These are phyloP conservation scores for Ophthalmolycus amberensis DNA, from an alignment of 2,113 vertebrate genomes.

Conservation along the genomic window DNA sequence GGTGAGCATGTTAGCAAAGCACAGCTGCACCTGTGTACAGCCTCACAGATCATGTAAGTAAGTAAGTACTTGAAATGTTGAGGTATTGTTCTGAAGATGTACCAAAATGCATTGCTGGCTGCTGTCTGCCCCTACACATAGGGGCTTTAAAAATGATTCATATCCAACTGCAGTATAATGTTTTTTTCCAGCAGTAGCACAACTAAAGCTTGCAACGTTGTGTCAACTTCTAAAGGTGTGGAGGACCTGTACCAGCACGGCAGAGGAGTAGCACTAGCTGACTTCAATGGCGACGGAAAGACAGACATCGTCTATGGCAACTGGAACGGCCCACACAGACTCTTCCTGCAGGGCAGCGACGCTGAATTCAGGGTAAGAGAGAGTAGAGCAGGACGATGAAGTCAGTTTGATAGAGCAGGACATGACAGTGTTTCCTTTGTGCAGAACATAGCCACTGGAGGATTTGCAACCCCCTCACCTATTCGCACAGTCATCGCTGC, in stretches of 20 bases:
- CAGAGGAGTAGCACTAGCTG: slow-evolving; percentile 90
- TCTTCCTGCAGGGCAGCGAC: slow-evolving; percentile 89
- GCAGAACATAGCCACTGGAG: slow-evolving; percentile 89
- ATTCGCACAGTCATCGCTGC: slow-evolving; percentile 92
- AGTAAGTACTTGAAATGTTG: not conserved
- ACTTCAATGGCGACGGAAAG: slow-evolving; percentile 92
- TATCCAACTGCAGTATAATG: not conserved
- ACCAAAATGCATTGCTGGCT: not conserved
- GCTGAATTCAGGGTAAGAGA: slow-evolving; percentile 87
- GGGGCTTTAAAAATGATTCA: not conserved
- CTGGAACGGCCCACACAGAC: slow-evolving; percentile 94
- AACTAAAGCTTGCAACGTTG: not conserved
- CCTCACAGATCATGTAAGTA: too few relatives aligned
- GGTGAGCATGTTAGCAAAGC: not conserved
- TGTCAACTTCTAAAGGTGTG: slow-evolving; percentile 80
- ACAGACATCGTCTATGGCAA: slow-evolving; percentile 95
- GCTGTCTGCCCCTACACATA: not conserved
- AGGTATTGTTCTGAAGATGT: not conserved
- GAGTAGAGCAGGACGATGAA: not conserved
- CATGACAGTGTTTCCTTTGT: slow-evolving; percentile 29
- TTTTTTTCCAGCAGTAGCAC: not conserved
- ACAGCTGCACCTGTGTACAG: not conserved
- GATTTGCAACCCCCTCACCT: slow-evolving; percentile 89
- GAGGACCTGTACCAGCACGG: slow-evolving; percentile 90
- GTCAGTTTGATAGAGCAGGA: not conserved